A percentile compares a stretch with the other conserved stretches of the same genome.
Conservation (phyloP, 2,888 invertebrate species). For the Tiliacea aurago region DNA sequence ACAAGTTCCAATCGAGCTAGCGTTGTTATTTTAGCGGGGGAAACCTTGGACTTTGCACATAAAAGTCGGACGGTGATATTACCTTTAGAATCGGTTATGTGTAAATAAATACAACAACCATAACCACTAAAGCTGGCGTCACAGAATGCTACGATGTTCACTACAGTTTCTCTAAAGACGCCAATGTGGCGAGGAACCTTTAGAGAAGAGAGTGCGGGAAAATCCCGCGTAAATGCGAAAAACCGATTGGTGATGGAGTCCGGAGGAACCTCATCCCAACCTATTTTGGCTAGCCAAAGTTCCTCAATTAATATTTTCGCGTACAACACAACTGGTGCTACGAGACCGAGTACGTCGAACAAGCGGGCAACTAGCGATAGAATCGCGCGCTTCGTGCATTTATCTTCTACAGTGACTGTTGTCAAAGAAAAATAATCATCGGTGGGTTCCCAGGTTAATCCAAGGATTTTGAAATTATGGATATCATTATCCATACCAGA, state of each 20-base stretch:
- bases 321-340: not conserved
- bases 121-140: slow-evolving; percentile 1
- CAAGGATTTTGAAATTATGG: slow-evolving; percentile 1
- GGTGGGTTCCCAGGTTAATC: not conserved
- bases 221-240: not conserved
- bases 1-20: not conserved
- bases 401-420: not conserved
- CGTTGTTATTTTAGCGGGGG: not conserved
- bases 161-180: slow-evolving; percentile 3
- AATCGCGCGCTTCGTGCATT: not conserved
- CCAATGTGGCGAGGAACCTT: not conserved
- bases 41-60: slow-evolving; percentile 1
- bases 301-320: not conserved
- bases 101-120: slow-evolving; percentile 3
- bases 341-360: slow-evolving; percentile 3
- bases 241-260: slow-evolving; percentile 1
- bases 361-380: slow-evolving; percentile 5
- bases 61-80: not conserved
- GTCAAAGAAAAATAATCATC: not conserved
- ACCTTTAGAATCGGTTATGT: not conserved
- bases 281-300: not conserved
- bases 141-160: not conserved
- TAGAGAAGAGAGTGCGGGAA: slow-evolving; percentile 8
- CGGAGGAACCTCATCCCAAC: not conserved
- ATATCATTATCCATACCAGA: not conserved